Percentiles rank a stretch among this genome's conserved stretches.
Conservation (phyloP, 2,888 invertebrate genomes). For the Hirudinaria manillensis region DNA sequence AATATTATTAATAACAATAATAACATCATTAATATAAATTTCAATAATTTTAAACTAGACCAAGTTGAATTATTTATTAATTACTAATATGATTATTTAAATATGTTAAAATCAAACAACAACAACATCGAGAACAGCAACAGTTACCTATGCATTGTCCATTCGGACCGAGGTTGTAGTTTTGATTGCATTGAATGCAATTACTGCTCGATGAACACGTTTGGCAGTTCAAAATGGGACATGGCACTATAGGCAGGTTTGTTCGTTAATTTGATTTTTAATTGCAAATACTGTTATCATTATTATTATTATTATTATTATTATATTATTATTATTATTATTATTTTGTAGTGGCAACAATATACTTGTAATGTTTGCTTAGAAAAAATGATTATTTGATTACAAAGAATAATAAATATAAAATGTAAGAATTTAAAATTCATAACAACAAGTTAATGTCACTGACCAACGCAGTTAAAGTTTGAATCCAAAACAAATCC, state of each 20-base stretch:
- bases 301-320: too few species aligned
- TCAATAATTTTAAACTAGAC: not conserved
- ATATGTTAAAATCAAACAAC: too few species aligned
- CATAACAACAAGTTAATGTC: not conserved
- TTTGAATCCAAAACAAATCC: slow-evolving; percentile 7
- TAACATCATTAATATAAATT: not conserved
- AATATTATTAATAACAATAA: not conserved
- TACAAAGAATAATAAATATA: too few species aligned
- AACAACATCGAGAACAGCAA: too few species aligned
- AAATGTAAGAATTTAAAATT: not conserved
- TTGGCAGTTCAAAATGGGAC: not conserved
- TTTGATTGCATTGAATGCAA: not conserved
- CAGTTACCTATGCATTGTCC: too few species aligned
- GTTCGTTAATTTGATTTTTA: too few species aligned
- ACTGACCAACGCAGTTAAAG: not conserved
- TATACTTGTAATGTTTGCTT: too few species aligned
- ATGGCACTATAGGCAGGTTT: not conserved
- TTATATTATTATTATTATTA: too few species aligned
- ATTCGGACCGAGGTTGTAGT: not conserved
- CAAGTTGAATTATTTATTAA: not conserved
- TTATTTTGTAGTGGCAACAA: too few species aligned
- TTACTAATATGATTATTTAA: not conserved
- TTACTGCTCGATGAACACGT: not conserved
- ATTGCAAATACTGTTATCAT: too few species aligned
- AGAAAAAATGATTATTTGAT: too few species aligned